These are phyloP conservation scores for Arnoldichthys spilopterus DNA, from an alignment of 2,797 vertebrate species.

Conservation along the genomic window DNA sequence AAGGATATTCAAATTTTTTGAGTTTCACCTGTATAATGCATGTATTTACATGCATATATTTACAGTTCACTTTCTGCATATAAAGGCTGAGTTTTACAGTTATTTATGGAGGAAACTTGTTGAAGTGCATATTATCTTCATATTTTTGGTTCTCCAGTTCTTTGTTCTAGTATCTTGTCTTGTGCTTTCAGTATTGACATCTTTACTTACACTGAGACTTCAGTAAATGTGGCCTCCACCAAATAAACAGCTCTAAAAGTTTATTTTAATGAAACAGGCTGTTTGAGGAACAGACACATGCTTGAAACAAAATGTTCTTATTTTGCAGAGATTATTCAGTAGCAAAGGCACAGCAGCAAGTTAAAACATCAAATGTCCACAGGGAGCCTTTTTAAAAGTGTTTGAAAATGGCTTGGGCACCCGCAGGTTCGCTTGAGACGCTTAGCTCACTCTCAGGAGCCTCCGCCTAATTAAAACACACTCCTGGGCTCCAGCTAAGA, in stretches of 20 bases:
- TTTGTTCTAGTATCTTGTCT: background rate
- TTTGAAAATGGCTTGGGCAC: conserved; percentile 48
- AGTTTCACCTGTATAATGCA: no score
- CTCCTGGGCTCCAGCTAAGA: conserved; percentile 45
- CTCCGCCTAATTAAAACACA: conserved; percentile 62
- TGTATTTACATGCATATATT: no score
- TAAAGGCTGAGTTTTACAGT: no score
- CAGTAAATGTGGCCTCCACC: background rate
- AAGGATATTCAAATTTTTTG: no score
- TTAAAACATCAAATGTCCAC: conserved; percentile 24
- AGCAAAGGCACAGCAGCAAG: conserved; percentile 31
- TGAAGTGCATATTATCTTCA: background rate
- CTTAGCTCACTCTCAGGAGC: conserved; percentile 46
- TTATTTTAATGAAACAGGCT: background rate
- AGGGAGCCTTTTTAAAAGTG: conserved; percentile 52
- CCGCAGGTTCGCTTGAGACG: conserved; percentile 43
- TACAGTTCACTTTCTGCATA: no score
- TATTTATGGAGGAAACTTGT: background rate
- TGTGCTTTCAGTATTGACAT: background rate
- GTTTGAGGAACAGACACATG: background rate
- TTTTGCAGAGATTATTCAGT: conserved; percentile 21
- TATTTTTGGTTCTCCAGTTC: background rate
- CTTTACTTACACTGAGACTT: background rate
- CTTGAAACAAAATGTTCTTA: background rate
- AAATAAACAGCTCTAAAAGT: background rate